Evolutionary conservation across 2,888 invertebrate species (phyloP), one percentile per base, ranked within the genome.

Genomic region (Hyppa rectilinea): DNA sequence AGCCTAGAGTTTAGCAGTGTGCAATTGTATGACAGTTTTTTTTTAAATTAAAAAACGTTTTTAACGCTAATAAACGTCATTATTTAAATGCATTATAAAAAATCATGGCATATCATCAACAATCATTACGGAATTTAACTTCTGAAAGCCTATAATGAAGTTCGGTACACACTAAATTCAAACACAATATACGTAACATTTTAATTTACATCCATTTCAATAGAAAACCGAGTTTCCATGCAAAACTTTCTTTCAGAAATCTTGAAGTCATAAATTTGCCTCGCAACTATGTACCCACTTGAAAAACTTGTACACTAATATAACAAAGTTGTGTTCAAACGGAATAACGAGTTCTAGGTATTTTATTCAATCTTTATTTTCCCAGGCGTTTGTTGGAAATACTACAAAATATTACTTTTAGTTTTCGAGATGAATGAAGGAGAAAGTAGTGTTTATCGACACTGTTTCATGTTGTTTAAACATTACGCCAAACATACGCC

Each of bases 251-350:
- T 5, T 49, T 17, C 40, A 26, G 31, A 45, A 38, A 66, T 58
- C 31, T 67, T 50, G 7, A 36, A 71, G 62, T 49, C 67, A 72
- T 80, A 72, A 75, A 75, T 79, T 79, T 52, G 14, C 40, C 55
- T 50, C 55, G 62, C 61, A 75, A 81, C 67, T 68, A 67, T 23
- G 36, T 55, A 6, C n/a, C n/a, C n/a, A n/a, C 69, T 83, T 68
- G 64, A 72, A 75, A 50, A 80, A 75, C 75, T 85, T 62, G 69
- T 47, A 64, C 63, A 73, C 72, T 59, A 74, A 73, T 63, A 73
- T 64, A 74, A 80, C 61, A 67, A 75, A 67, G 56, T 73, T 68
- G 29, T 23, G 6, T 66, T 83, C 47, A 53, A 64, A 60, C 6
- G 40, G 40, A 64, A 71, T 69, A 60, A 62, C 45, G 45, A 62